Evolutionary conservation across 1,140 invertebrate genomes (phyloP), one percentile per base, ranked within the genome.

Genomic region (Cryptotermes secundus): DNA sequence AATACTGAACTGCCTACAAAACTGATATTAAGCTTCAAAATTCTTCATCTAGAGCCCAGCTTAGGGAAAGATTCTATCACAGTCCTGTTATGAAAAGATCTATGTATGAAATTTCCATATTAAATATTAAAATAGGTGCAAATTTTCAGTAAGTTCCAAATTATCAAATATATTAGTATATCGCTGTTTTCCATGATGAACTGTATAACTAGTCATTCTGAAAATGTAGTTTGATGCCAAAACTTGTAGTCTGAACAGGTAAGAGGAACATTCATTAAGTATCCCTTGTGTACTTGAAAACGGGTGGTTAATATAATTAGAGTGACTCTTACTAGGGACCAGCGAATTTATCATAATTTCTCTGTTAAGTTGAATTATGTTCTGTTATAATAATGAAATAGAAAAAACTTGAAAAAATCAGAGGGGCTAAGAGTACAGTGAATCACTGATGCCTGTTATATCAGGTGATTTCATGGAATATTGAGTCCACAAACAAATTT

Each of bases 211-310:
- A 1, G n/a, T 72, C 2, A 72, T 14, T 72, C 59, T 72, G 26
- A 72, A 72, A n/a, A n/a, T 7, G n/a, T 72, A n/a, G 26, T n/a
- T 72, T 31, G 26, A 72, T 72, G 26, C 59, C 59, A 72, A 72
- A 72, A 72, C 42, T 31, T 82, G 45, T 49, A 82, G 81, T 82
- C 12, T 82, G 38, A 82, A 82, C 81, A 82, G 16, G 36, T 82
- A 10, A 72, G 59, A n/a, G 7, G n/a, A n/a, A 72, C 1, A 16
- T 72, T 72, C 42, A 31, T 82, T 45, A 82, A 31, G 24, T 82
- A 82, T 38, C n/a, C 42, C 22, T 72, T 31, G 14, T 72, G 59
- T n/a, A 72, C n/a, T 7, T 22, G 24, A 6, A 59, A 26, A 35
- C 36, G n/a, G 42, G 42, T 53, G 81, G 31, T 82, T 42, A 26